Base-by-base conservation (phyloP, 2,113 vertebrate genomes). In the Chamaea fasciata region DNA sequence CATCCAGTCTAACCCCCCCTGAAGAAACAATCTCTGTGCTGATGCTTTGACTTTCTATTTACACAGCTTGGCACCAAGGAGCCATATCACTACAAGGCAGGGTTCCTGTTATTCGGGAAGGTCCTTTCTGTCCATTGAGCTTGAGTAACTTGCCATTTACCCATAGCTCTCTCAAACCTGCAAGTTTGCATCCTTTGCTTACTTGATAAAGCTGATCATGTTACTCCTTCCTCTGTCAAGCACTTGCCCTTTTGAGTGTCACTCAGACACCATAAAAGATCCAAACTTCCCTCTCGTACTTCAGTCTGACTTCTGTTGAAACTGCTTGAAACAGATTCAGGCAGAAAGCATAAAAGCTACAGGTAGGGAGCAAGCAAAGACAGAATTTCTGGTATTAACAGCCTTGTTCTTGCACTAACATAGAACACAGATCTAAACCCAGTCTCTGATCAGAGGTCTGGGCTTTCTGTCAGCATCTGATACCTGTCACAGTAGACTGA, bases 1-100 rank as follows among this genome's bases (percentile, higher is more conserved):
- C 71, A 90, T 95, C 96, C 95, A 93, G 64, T 41, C 71, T 77
- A 95, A 90, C 69, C 35, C 57, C 87, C 78, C 75, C 87, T n/a
- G 27, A 70, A 59, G 87, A 82, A 92, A 91, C 62, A 53, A 76
- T 65, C 84, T 87, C 49, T 24, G 31, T 3, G 68, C 57, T 59
- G 63, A 77, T 90, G 78, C 87, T 57, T 41, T 71, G 46, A 31
- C 82, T 83, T 91, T 74, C 75, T 92, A 31, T 60, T 73, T 42
- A 57, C 77, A 74, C 8, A 15, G 64, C 60, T 55, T 52, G 31
- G 57, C 24, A 57, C n/a, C 37, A 50, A 53, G 57, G 31, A 92
- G 46, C 73, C 16, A 3, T 7, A 67, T 31, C 47, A 28, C 44
- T 14, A 4, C 3, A 5, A 73, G 87, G 60, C 30, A 92, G n/a